These are phyloP conservation scores for Cydia pomonella DNA, from an alignment of 1,140 invertebrate species.

Conservation along the genomic window DNA sequence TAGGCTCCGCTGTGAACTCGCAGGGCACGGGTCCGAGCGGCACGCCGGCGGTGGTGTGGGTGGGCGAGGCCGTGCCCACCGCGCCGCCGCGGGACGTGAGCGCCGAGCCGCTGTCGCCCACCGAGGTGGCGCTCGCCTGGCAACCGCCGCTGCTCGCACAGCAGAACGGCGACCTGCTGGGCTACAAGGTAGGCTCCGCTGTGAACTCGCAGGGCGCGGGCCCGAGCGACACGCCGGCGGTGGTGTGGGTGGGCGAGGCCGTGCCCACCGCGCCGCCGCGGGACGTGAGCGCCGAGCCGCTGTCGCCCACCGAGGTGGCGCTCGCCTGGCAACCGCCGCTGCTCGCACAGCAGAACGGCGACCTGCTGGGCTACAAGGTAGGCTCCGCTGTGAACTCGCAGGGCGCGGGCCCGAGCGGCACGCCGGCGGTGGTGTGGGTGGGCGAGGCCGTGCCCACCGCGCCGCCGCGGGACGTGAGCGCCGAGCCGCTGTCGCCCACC, in stretches of 20 bases:
- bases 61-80: slow-evolving; percentile 97
- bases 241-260: slow-evolving; percentile 97
- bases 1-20: slow-evolving; percentile 90
- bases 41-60: slow-evolving; percentile 94
- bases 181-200: slow-evolving; percentile 92
- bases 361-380: slow-evolving; percentile 96
- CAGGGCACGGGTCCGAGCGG: slow-evolving; percentile 92
- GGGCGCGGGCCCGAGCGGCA: too few species aligned
- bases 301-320: slow-evolving; percentile 94
- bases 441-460: too few species aligned
- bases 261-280: slow-evolving; percentile 96
- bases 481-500: too few species aligned
- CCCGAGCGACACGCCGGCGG: slow-evolving; percentile 89
- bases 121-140: slow-evolving; percentile 93
- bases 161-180: slow-evolving; percentile 95
- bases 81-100: slow-evolving; percentile 90
- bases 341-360: slow-evolving; percentile 93
- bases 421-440: too few species aligned
- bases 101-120: slow-evolving; percentile 91
- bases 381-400: too few species aligned
- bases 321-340: slow-evolving; percentile 93
- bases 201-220: slow-evolving; percentile 95
- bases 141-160: slow-evolving; percentile 89
- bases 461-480: too few species aligned
- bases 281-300: slow-evolving; percentile 86